These are phyloP conservation scores for Drosophila grimshawi DNA, from an alignment of 1,140 invertebrate species.

Conservation along the genomic window DNA sequence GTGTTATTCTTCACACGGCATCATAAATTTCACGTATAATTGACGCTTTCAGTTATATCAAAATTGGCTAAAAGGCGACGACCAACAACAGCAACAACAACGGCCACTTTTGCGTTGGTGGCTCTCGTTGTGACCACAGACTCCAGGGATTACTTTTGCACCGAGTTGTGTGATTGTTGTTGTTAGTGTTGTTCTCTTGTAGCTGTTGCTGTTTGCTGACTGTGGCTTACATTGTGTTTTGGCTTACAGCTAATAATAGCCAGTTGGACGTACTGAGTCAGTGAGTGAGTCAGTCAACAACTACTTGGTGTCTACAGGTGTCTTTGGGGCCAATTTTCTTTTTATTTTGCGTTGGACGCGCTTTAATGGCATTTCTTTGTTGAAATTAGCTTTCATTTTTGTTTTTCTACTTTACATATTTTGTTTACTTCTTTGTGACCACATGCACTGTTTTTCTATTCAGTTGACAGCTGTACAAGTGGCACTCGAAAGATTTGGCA, in stretches of 20 bases:
- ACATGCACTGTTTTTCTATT: conserved; percentile 31
- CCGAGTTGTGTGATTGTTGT: conserved; percentile 18
- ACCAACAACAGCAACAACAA: conserved; percentile 31
- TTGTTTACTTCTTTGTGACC: conserved; percentile 22
- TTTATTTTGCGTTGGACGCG: conserved; percentile 48
- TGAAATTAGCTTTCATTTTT: conserved; percentile 67
- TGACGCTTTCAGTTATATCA: conserved; percentile 84
- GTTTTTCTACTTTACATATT: conserved; percentile 14
- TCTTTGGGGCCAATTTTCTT: conserved; percentile 32
- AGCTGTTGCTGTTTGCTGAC: conserved; percentile 23
- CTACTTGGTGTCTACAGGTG: conserved; percentile 52
- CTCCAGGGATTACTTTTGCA: conserved; percentile 50
- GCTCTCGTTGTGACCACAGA: conserved; percentile 48
- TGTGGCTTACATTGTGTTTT: conserved; percentile 72
- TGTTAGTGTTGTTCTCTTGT: conserved; percentile 31
- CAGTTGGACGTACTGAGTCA: neutral
- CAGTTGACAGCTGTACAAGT: conserved; percentile 68
- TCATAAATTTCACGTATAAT: conserved; percentile 84
- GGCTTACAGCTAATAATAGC: conserved; percentile 67
- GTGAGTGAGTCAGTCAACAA: conserved; percentile 21
- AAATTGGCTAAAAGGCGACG: conserved; percentile 78
- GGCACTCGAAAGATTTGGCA: conserved; percentile 41
- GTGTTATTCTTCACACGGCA: conserved; percentile 83
- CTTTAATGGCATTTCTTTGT: conserved; percentile 67
- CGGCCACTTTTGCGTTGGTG: conserved; percentile 66